Base-by-base conservation (phyloP, 2,797 vertebrate species). In the Pachyuromys duprasi region DNA sequence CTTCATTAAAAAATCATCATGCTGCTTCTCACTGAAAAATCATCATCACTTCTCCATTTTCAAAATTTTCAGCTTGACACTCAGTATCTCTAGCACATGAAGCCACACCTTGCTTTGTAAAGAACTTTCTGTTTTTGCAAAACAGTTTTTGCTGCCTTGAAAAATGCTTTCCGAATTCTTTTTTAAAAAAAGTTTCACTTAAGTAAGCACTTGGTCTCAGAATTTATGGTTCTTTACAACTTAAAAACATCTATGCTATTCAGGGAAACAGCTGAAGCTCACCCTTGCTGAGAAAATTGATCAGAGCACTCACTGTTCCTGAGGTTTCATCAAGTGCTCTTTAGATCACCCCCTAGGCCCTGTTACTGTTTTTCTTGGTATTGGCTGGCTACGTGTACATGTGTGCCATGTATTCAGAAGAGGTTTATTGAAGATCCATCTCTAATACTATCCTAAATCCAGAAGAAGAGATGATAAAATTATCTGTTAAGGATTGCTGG, bases 151-250 rank as follows among this genome's bases (percentile, higher is more conserved):
- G 63, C n/a, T 89, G 17, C 69, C 69, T 91, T 82, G 57, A 93
- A 91, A 91, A n/a, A 42, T 53, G 45, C 82, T 72, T 89, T 24
- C 33, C 55, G 6, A 57, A 62, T 31, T 84, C 9, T 67, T n/a
- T 45, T 62, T 11, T 57, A 33, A n/a, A 89, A 33, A n/a, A 89
- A 75, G 39, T 86, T 89, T 63, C 45, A 55, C 39, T 75, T 62
- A 86, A 42, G 82, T 49, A 63, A 83, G 78, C 82, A 63, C 31
- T n/a, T 55, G 2, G 53, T 49, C 0, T 12, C n/a, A 86, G 74
- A 79, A 94, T 74, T 83, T 78, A 60, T n/a, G 26, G 62, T 63
- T 82, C 60, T 90, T 76, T 72, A 87, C 82, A 92, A 53, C 60
- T 89, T 39, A 76, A 84, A 31, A 91, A 65, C 28, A 60, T 33